phyloP scores from a whole-genome alignment of 2,888 invertebrate species.

The Tetramorium bicarinatum region DNA sequence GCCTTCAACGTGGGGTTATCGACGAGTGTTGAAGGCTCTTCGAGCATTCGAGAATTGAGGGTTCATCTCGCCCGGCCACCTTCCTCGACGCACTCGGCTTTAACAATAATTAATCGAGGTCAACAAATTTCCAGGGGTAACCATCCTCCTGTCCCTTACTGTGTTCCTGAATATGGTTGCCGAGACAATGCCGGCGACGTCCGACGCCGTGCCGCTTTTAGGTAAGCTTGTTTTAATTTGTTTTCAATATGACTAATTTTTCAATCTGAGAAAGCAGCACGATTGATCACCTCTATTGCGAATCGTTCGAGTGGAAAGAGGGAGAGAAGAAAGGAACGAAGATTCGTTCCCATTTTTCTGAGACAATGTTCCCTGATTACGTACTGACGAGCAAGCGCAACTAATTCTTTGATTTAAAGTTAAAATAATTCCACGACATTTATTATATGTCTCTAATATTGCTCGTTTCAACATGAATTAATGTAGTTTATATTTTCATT shows the following conservation, averaged over 20 bases:
- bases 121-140: slow-evolving; percentile 92
- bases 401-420: background rate
- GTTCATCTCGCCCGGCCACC: slow-evolving; percentile 57
- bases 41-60: slow-evolving; percentile 27
- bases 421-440: background rate
- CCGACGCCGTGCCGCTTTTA: slow-evolving; percentile 96
- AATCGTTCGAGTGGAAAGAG: slow-evolving; percentile 12
- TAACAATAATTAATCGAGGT: slow-evolving; percentile 73
- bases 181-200: slow-evolving; percentile 99
- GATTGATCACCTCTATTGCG: slow-evolving; percentile 3
- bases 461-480: background rate
- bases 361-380: background rate
- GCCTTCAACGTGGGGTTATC: background rate
- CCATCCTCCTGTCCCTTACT: slow-evolving; percentile 98
- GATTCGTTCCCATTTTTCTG: background rate
- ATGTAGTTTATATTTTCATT: background rate
- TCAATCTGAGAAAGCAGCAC: slow-evolving; percentile 17
- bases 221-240: slow-evolving; percentile 87
- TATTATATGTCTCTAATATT: background rate
- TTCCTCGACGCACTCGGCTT: slow-evolving; percentile 14
- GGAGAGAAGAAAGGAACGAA: background rate
- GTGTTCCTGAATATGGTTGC: slow-evolving; percentile 99
- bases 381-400: slow-evolving; percentile 1
- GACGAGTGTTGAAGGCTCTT: background rate
- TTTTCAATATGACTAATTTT: slow-evolving; percentile 38